Base-by-base conservation (phyloP, 2,113 vertebrate species). In the Nerophis lumbriciformis region DNA sequence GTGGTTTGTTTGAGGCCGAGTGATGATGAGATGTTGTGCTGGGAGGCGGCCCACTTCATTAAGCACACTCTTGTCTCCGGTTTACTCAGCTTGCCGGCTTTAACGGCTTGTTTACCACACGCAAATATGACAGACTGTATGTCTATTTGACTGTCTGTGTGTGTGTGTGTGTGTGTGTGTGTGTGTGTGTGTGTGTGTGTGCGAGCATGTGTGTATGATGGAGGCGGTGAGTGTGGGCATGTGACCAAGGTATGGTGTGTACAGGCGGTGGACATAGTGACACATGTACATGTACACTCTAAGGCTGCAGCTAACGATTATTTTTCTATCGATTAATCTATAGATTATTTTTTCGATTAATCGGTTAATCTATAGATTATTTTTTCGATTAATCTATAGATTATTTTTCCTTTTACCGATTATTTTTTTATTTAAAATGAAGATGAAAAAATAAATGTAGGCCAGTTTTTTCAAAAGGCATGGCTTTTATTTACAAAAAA, bases 51-150 rank as follows among this genome's bases (percentile, higher is more conserved):
- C 84, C 81, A 85, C 73, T 85, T 87, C 85, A 89, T 87, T 85
- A 89, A 83, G 79, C 81, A 67, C 81, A 76, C 73, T 53, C 75
- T 83, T 74, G 81, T 83, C 85, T 78, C 52, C 38, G 80, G 87
- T 89, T 86, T 89, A 65, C 85, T 81, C 87, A 89, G 87, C 87
- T 89, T 89, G 85, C 82, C 68, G 79, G 80, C 80, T 85, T 80
- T 79, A 83, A 84, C 80, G 66, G 83, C 83, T 79, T 88, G 84
- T 88, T 87, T 89, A 83, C 84, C 83, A 61, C 71, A 69, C 71
- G 71, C 85, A 88, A 88, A 88, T 88, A 88, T 85, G 87, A 88
- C 84, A 86, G 83, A 85, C 81, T 84, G 81, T 78, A 78, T 82
- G 84, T 85, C 79, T 85, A 80, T 86, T 87, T 87, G 85, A 85